phyloP scores from a whole-genome alignment of 2,888 invertebrate genomes.

The Trichogramma dendrolimi region DNA sequence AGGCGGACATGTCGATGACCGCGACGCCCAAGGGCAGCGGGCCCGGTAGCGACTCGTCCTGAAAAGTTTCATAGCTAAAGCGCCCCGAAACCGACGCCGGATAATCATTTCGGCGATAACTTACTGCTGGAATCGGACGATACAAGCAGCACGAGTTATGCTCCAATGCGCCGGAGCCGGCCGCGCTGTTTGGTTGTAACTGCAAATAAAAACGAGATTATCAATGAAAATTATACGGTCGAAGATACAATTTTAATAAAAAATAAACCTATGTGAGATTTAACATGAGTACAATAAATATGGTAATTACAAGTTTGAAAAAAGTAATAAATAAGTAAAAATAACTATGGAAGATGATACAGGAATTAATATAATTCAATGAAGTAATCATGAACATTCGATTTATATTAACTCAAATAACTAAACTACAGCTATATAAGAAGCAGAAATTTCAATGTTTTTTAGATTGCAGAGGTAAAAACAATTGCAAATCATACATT shows the following conservation, averaged over 20 bases:
- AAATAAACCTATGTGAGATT: background rate
- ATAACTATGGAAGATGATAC: conserved; percentile 18
- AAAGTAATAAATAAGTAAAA: conserved; percentile 6
- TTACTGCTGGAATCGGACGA: conserved; percentile 61
- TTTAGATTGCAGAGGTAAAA: conserved; percentile 16
- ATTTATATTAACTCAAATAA: conserved; percentile 24
- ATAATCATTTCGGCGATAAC: conserved; percentile 22
- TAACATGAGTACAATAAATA: conserved; percentile 4
- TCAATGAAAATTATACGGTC: too few species aligned
- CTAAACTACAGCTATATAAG: conserved; percentile 31
- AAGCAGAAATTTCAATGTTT: conserved; percentile 19
- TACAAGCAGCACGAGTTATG: conserved; percentile 93
- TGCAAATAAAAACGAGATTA: conserved; percentile 50
- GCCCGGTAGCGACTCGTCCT: conserved; percentile 65
- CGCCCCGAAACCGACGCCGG: background rate
- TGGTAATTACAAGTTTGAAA: background rate
- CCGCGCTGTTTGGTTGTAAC: conserved; percentile 91
- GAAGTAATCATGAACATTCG: too few species aligned
- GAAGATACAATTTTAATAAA: background rate
- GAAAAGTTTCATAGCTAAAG: conserved; percentile 20
- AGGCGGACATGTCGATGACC: conserved; percentile 91
- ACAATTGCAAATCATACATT: conserved; percentile 18
- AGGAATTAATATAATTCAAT: too few species aligned
- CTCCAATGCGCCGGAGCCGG: conserved; percentile 93
- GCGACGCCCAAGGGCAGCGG: conserved; percentile 91